Evolutionary conservation across 2,888 invertebrate genomes (phyloP).

Genomic region (Andrena dorsata): DNA sequence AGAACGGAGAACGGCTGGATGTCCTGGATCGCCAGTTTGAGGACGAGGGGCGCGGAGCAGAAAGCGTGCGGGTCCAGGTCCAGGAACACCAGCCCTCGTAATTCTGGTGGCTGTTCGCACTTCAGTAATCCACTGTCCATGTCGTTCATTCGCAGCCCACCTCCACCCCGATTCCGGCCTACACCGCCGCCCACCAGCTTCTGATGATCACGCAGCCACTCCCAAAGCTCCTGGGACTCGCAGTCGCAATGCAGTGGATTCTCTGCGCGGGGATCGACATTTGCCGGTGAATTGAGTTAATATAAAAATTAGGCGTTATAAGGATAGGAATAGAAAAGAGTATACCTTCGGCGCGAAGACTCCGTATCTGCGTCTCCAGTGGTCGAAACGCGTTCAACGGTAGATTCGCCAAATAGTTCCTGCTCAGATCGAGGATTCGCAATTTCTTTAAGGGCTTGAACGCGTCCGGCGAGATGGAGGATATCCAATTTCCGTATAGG

Average conservation of each 20-base stretch:
- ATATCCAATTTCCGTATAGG: slow-evolving; percentile 93
- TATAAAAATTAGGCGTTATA: not conserved
- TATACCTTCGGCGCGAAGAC: slow-evolving; percentile 93
- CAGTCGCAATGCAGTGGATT: slow-evolving; percentile 96
- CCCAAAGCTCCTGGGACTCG: slow-evolving; percentile 95
- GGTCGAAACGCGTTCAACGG: slow-evolving; percentile 92
- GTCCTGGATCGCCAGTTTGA: slow-evolving; percentile 94
- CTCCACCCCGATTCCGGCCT: slow-evolving; percentile 85
- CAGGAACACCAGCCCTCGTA: slow-evolving; percentile 91
- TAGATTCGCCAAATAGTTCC: slow-evolving; percentile 93
- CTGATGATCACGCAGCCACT: slow-evolving; percentile 95
- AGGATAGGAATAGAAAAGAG: slow-evolving; percentile 22
- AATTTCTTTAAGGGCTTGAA: slow-evolving; percentile 92
- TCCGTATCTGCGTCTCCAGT: slow-evolving; percentile 93
- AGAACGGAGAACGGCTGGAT: slow-evolving; percentile 94
- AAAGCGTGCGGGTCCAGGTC: slow-evolving; percentile 93
- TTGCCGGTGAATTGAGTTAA: not conserved
- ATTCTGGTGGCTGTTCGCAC: slow-evolving; percentile 94
- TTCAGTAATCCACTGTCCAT: slow-evolving; percentile 86
- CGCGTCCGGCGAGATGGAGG: slow-evolving; percentile 91
- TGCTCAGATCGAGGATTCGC: slow-evolving; percentile 91
- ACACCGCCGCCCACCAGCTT: slow-evolving; percentile 88
- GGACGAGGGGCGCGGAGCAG: slow-evolving; percentile 93
- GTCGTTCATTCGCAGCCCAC: slow-evolving; percentile 78
- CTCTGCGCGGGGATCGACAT: slow-evolving; percentile 85